These are phyloP conservation scores for Drosophila prosaltans DNA, from an alignment of 1,140 invertebrate genomes.

Conservation along the genomic window DNA sequence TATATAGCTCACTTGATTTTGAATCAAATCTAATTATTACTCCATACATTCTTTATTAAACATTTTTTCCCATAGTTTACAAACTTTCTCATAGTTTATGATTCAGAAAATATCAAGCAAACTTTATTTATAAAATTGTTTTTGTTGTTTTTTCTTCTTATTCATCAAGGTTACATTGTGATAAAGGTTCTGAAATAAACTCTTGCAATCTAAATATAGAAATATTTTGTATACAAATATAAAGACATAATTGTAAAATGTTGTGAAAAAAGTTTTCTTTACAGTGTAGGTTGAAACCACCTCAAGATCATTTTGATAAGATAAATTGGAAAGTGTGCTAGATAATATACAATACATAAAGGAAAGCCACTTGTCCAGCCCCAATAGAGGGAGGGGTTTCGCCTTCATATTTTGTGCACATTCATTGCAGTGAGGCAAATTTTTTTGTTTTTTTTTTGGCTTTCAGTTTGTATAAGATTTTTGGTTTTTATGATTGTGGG, in stretches of 20 bases:
- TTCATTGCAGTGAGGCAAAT: constrained; percentile 66
- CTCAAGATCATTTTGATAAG: constrained; percentile 78
- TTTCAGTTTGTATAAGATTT: constrained; percentile 11
- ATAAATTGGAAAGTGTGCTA: constrained; percentile 53
- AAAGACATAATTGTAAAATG: not conserved
- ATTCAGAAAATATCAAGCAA: too few relatives aligned
- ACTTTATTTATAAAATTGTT: too few relatives aligned
- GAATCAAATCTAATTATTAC: too few relatives aligned
- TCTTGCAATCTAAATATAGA: too few relatives aligned
- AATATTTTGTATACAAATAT: too few relatives aligned
- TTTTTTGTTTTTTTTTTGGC: not conserved
- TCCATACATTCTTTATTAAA: too few relatives aligned
- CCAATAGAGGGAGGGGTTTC: not conserved
- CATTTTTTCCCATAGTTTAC: too few relatives aligned
- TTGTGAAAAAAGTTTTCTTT: not conserved
- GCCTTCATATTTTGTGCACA: constrained; percentile 47
- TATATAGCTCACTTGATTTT: too few relatives aligned
- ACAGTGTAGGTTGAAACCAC: constrained; percentile 49
- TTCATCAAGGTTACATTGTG: too few relatives aligned
- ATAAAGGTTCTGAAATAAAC: too few relatives aligned
- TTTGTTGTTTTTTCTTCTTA: too few relatives aligned
- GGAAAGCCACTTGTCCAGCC: not conserved
- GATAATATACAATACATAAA: constrained; percentile 31
- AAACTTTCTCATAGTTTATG: too few relatives aligned
- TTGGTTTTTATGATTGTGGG: not conserved